phyloP scores from a whole-genome alignment of 2,797 vertebrate species.

The Ispidina picta region DNA sequence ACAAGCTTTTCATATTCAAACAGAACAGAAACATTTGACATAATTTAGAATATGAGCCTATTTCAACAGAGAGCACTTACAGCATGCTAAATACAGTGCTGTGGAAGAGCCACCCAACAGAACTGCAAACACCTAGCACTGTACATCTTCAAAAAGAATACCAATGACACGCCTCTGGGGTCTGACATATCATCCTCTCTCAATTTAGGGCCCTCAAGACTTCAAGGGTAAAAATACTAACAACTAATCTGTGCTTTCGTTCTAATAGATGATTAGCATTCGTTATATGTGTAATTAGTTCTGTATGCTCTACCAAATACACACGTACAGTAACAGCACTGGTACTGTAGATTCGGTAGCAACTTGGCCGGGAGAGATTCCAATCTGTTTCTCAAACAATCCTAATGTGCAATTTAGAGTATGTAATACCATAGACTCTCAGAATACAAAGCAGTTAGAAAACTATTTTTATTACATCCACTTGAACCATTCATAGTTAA shows the following conservation, averaged over 20 bases:
- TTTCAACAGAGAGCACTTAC: constrained; percentile 79
- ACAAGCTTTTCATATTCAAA: constrained; percentile 74
- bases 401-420: constrained; percentile 81
- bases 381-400: constrained; percentile 77
- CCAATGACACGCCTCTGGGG: constrained; percentile 71
- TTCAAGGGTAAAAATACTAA: constrained; percentile 78
- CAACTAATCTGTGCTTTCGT: constrained; percentile 81
- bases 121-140: constrained; percentile 74
- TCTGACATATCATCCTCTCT: constrained; percentile 68
- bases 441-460: constrained; percentile 82
- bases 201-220: constrained; percentile 74
- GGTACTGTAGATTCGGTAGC: constrained; percentile 72
- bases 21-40: constrained; percentile 75
- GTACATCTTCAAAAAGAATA: constrained; percentile 74
- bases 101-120: constrained; percentile 67
- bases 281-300: constrained; percentile 78
- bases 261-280: constrained; percentile 82
- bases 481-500: constrained; percentile 79
- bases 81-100: constrained; percentile 78
- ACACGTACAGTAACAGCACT: constrained; percentile 76
- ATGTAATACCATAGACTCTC: constrained; percentile 76
- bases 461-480: constrained; percentile 82
- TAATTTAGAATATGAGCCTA: constrained; percentile 76
- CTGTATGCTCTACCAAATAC: constrained; percentile 77
- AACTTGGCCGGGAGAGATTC: constrained; percentile 57